Percentiles rank a stretch among this genome's conserved stretches.
phyloP scores from a whole-genome alignment of 2,797 vertebrate species.

The Alcedo quadribrachys region DNA sequence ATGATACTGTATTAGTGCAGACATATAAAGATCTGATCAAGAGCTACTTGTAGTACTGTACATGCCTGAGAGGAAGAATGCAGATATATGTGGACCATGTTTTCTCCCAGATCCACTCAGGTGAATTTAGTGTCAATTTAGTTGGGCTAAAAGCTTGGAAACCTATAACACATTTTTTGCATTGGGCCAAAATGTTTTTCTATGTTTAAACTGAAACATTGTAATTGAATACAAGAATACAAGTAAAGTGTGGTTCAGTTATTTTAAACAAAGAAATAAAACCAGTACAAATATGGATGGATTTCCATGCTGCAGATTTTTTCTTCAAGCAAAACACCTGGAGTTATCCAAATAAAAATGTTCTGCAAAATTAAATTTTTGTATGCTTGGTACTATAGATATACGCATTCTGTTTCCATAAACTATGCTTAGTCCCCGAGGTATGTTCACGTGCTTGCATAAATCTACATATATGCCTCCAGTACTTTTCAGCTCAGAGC shows the following conservation, averaged over 20 bases:
- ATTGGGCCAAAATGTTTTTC: not conserved
- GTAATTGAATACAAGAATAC: not conserved
- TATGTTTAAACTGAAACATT: not conserved
- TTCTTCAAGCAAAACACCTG: not conserved
- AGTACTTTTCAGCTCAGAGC: not conserved
- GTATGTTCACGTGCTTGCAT: not conserved
- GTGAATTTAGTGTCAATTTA: not conserved
- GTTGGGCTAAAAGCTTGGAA: not conserved
- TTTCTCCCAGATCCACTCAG: not conserved
- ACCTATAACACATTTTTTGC: not conserved
- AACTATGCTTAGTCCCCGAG: not conserved
- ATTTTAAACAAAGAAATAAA: not conserved
- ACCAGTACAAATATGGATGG: not conserved
- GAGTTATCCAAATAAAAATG: not conserved
- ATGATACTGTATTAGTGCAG: not conserved
- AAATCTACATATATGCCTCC: not conserved
- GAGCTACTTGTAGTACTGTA: not conserved
- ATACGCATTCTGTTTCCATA: not conserved
- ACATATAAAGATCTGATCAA: not conserved
- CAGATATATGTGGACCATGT: not conserved
- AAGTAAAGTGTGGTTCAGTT: not conserved
- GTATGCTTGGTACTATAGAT: not conserved
- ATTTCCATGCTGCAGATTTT: not conserved
- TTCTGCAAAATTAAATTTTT: not conserved
- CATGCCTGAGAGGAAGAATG: not conserved